These are phyloP conservation scores for Dione vanillae DNA, from an alignment of 2,888 invertebrate genomes.

Conservation along the genomic window DNA sequence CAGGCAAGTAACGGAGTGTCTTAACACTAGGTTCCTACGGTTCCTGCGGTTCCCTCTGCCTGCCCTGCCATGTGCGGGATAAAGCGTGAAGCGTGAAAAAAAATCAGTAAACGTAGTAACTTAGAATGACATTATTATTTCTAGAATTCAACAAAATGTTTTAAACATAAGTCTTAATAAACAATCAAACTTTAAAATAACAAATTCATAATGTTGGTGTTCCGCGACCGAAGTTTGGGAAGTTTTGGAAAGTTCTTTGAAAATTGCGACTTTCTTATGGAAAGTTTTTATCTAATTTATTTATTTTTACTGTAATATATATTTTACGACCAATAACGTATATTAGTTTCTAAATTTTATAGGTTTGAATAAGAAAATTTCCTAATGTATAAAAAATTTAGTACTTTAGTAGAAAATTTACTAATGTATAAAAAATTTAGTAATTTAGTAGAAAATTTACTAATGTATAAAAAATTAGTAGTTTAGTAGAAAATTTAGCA, in stretches of 20 bases:
- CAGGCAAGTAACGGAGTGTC: no score
- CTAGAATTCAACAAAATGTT: neutral
- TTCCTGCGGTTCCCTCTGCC: no score
- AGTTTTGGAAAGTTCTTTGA: constrained; percentile 6
- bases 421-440: no score
- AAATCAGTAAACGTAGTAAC: neutral
- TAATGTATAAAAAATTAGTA: no score
- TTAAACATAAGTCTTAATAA: constrained; percentile 9
- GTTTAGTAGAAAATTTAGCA: no score
- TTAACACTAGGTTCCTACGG: no score
- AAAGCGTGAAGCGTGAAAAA: no score
- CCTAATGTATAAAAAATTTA: no score
- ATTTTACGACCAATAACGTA: constrained; percentile 7
- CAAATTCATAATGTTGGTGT: constrained; percentile 25
- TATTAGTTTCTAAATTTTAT: neutral
- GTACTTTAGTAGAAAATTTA: no score
- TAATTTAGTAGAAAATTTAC: no score
- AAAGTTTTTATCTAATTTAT: constrained; percentile 10
- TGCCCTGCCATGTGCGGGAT: no score
- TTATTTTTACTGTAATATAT: constrained; percentile 2
- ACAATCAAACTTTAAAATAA: constrained; percentile 12
- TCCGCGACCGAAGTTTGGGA: constrained; percentile 11
- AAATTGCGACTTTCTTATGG: neutral
- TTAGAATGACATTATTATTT: neutral
- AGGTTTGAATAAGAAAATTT: no score